These are phyloP conservation scores for Aproaerema taeniolella DNA, from an alignment of 2,888 invertebrate species.

Conservation along the genomic window DNA sequence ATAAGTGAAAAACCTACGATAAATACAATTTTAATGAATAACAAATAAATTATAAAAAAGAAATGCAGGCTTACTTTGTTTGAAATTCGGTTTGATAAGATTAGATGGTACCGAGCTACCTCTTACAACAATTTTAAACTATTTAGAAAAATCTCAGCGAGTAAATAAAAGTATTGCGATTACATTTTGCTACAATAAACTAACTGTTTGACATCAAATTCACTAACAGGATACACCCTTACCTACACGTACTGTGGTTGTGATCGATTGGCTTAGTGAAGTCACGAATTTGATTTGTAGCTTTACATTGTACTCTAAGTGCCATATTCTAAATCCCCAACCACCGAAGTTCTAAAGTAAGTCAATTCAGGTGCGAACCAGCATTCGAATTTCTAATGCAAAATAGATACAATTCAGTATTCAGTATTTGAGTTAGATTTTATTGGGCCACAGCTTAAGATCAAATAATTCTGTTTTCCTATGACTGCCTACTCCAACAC, in stretches of 20 bases:
- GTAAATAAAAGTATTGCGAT: not conserved
- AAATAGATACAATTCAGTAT: not conserved
- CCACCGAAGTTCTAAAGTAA: not conserved
- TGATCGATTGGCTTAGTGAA: too few relatives aligned
- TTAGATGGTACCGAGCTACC: too few relatives aligned
- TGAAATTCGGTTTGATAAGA: too few relatives aligned
- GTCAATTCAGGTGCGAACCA: slow-evolving; percentile 2
- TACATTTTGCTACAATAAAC: not conserved
- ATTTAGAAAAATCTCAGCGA: too few relatives aligned
- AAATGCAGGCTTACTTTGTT: too few relatives aligned
- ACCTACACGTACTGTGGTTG: too few relatives aligned
- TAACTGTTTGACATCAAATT: not conserved
- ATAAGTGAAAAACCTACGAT: too few relatives aligned
- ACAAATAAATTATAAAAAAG: too few relatives aligned
- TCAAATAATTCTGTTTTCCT: not conserved
- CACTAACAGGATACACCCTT: too few relatives aligned
- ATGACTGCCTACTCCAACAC: not conserved
- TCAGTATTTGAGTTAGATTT: too few relatives aligned
- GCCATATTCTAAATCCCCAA: not conserved
- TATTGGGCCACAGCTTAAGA: not conserved
- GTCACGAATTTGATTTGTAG: not conserved
- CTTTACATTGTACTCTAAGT: not conserved
- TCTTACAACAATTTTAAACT: too few relatives aligned
- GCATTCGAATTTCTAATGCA: not conserved
- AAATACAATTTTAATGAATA: too few relatives aligned